These are phyloP conservation scores for Trididemnum miniatum DNA, from an alignment of 23 tunicate species.

Conservation along the genomic window DNA sequence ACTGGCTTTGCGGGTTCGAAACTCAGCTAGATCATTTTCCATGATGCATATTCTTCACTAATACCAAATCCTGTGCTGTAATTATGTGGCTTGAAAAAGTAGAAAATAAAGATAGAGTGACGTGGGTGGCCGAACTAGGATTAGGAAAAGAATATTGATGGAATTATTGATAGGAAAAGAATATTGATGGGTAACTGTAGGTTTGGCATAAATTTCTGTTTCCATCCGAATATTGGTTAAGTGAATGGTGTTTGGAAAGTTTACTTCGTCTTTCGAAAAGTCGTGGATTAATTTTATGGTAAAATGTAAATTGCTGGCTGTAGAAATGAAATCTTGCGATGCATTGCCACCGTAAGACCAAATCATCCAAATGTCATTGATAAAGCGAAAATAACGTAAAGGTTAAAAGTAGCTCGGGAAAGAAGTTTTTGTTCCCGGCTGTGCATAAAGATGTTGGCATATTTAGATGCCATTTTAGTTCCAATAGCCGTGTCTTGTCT, in stretches of 20 bases:
- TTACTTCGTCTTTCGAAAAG: background rate
- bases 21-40: too few relatives aligned
- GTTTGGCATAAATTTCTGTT: background rate
- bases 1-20: too few relatives aligned
- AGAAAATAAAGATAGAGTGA: too few relatives aligned
- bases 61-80: too few relatives aligned
- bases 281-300: background rate
- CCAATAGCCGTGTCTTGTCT: background rate
- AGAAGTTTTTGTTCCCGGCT: background rate
- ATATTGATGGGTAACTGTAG: background rate
- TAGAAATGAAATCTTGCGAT: background rate
- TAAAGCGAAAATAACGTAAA: background rate
- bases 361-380: background rate
- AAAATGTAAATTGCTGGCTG: background rate
- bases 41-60: too few relatives aligned
- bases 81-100: too few relatives aligned
- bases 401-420: background rate
- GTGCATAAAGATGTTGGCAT: constrained; percentile 12
- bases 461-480: constrained; percentile 8
- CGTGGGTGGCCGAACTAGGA: too few relatives aligned
- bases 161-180: too few relatives aligned
- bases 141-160: too few relatives aligned
- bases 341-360: background rate
- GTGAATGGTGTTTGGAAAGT: background rate
- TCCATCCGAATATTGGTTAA: background rate